phyloP scores from a whole-genome alignment of 1,140 invertebrate genomes.

The Rhizoglyphus robini region DNA sequence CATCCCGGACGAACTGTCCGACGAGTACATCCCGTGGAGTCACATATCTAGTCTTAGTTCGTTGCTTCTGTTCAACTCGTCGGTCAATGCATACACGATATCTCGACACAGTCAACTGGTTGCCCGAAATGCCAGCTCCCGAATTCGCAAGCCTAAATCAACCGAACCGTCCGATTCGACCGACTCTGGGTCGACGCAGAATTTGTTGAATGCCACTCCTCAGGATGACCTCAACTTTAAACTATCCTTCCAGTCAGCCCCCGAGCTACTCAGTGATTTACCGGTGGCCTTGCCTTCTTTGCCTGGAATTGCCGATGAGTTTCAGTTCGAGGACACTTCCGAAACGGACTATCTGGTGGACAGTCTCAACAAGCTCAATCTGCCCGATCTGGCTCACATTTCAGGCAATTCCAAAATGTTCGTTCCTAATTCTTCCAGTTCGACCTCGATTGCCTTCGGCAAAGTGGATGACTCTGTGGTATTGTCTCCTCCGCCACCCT shows the following conservation, averaged over 20 bases:
- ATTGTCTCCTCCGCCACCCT: background rate
- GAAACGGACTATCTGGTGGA: background rate
- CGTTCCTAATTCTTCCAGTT: background rate
- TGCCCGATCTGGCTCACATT: background rate
- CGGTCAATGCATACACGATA: constrained; percentile 7
- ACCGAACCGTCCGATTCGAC: background rate
- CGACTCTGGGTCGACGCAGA: background rate
- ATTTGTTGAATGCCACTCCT: background rate
- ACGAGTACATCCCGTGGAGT: background rate
- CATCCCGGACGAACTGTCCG: constrained; percentile 6
- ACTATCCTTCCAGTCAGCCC: background rate
- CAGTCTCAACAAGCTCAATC: background rate
- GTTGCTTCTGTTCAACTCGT: constrained; percentile 1
- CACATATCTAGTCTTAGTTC: constrained; percentile 1
- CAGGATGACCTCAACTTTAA: background rate
- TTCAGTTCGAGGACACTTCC: background rate
- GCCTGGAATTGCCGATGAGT: constrained; percentile 9
- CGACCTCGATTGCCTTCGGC: background rate
- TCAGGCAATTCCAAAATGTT: background rate
- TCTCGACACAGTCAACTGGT: background rate
- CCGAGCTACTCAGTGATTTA: background rate
- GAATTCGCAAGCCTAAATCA: background rate
- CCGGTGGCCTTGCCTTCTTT: background rate
- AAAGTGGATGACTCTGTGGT: background rate
- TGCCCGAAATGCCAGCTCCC: background rate